Evolutionary conservation across 2,888 invertebrate species (phyloP), one percentile per base, ranked within the genome.

Genomic region (Abrostola triplasia): DNA sequence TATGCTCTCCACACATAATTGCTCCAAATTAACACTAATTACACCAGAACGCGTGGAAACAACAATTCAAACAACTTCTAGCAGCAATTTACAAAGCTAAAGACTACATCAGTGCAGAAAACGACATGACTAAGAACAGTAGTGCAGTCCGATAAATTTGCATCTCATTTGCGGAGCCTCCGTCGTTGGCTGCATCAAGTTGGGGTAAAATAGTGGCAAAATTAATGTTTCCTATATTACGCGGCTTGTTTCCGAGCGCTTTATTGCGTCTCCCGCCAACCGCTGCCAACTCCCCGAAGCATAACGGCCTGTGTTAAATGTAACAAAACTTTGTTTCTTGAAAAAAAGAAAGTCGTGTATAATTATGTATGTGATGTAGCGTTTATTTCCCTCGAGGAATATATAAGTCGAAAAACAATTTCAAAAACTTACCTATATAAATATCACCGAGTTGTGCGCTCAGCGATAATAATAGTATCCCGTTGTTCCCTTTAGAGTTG

Each of bases 81-180:
- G 62, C 50, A 74, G 61, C 68, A 75, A 75, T 76, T 78, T 66
- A 60, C 60, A 53, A 63, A 67, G 64, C 57, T 70, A 64, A 51
- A 71, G 74, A 64, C 67, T 57, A 63, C 56, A 58, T 60, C 52
- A 63, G 62, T 40, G 66, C 44, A 59, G 60, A 70, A 65, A 75
- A 72, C 68, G 68, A 72, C 60, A 67, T 48, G 36, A 76, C 79
- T 69, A 64, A 78, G 69, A 75, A 72, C 59, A 59, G 52, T 41
- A 71, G 51, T 59, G 64, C 68, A 70, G 74, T 69, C 64, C 67
- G 64, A 77, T 71, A 79, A 71, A 78, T 79, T 78, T 78, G 80
- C 77, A 78, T 78, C 69, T 79, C 71, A 78, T 79, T 78, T 77
- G 59, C 62, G 44, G 47, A 61, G 68, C 61, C 60, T 52, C 54